phyloP scores from a whole-genome alignment of 2,888 invertebrate species.

The Norana najaformis region DNA sequence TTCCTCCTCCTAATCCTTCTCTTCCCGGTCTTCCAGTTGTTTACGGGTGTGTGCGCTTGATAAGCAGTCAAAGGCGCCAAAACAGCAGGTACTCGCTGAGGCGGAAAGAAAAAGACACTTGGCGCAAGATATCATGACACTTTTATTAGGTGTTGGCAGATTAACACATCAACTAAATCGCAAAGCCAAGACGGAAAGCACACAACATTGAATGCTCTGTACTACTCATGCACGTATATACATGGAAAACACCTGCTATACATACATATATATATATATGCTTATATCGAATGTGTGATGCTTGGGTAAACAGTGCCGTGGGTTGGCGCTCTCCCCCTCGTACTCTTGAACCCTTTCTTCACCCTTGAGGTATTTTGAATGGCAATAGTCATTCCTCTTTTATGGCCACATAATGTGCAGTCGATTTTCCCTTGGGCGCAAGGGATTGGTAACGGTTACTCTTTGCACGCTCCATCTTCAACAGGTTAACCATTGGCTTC shows the following conservation, averaged over 20 bases:
- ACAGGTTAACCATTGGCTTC: neutral
- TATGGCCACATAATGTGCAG: neutral
- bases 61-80: neutral
- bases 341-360: constrained; percentile 8
- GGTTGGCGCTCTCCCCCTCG: neutral
- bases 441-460: neutral
- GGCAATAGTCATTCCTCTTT: neutral
- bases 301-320: neutral
- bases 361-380: neutral
- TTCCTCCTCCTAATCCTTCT: neutral
- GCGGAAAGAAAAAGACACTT: neutral
- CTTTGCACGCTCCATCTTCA: neutral
- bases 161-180: constrained; percentile 15
- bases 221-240: no score
- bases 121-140: neutral
- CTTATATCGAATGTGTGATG: neutral
- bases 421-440: neutral
- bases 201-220: neutral
- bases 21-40: neutral
- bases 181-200: neutral
- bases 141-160: neutral
- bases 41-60: neutral
- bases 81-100: neutral
- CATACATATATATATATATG: no score
- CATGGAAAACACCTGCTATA: no score